Evolutionary conservation across 2,113 vertebrate species (phyloP).

Genomic region (Hippopotamus amphibius): DNA sequence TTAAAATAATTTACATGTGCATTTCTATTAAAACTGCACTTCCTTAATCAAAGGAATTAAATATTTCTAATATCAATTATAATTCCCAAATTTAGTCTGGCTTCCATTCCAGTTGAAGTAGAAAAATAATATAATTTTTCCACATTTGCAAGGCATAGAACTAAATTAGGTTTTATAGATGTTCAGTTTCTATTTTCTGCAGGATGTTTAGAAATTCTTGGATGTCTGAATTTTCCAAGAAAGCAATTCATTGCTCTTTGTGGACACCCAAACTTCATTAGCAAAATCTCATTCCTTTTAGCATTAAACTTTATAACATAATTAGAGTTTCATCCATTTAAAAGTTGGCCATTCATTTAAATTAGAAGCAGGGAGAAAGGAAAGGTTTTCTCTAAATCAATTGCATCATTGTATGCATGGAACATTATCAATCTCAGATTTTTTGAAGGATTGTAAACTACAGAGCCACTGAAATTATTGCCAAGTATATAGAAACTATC

Average conservation of each 20-base stretch:
- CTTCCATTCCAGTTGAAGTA: not conserved
- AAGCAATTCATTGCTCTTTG: not conserved
- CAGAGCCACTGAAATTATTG: constrained; percentile 70
- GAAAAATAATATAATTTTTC: not conserved
- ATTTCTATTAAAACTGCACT: not conserved
- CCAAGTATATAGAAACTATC: constrained; percentile 71
- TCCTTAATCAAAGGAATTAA: not conserved
- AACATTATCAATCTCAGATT: not conserved
- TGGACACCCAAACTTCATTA: not conserved
- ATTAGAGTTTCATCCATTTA: not conserved
- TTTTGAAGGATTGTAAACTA: constrained; percentile 63
- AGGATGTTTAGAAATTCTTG: not conserved
- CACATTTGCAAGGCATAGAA: not conserved
- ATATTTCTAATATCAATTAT: not conserved
- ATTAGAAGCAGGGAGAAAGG: not conserved
- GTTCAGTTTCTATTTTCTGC: not conserved
- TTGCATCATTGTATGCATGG: not conserved
- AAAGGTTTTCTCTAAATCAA: not conserved
- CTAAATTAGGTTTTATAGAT: not conserved
- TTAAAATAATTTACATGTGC: not conserved
- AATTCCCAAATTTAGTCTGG: not conserved
- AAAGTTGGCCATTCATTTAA: constrained; percentile 29
- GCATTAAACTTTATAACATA: not conserved
- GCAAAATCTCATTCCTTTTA: not conserved
- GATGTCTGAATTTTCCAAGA: not conserved